These are phyloP conservation scores for Trididemnum nubilum DNA, from an alignment of 23 tunicate species.

Conservation along the genomic window DNA sequence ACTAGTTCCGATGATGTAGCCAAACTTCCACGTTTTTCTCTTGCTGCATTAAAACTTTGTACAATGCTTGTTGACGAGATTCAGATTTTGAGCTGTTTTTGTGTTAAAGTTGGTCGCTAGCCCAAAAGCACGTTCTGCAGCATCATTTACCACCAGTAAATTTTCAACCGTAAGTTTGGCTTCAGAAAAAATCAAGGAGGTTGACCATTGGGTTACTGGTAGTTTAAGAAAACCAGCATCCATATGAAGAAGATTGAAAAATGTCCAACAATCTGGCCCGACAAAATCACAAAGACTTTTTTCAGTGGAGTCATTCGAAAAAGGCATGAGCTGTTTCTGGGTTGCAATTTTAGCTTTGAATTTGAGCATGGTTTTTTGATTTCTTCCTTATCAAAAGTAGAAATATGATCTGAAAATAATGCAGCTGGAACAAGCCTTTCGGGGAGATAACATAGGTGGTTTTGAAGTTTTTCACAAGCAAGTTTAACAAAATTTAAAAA, in stretches of 20 bases:
- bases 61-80: slow-evolving; percentile 14
- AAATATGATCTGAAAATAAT: slow-evolving; percentile 4
- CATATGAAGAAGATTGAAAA: slow-evolving; percentile 1
- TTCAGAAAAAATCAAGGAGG: neutral
- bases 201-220: neutral
- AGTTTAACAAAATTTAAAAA: neutral
- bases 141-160: slow-evolving; percentile 7
- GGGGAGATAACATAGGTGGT: slow-evolving; percentile 7
- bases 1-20: slow-evolving; percentile 18
- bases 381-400: slow-evolving; percentile 5
- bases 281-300: slow-evolving; percentile 13
- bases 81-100: slow-evolving; percentile 6
- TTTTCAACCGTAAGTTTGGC: slow-evolving; percentile 1
- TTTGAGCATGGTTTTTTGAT: slow-evolving; percentile 7
- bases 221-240: slow-evolving; percentile 8
- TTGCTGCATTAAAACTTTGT: slow-evolving; percentile 2
- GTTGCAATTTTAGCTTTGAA: neutral
- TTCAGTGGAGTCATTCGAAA: neutral
- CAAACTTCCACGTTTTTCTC: slow-evolving; percentile 18
- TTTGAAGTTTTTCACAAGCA: neutral
- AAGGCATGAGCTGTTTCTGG: neutral
- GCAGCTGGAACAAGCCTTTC: slow-evolving; percentile 14
- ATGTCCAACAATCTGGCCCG: slow-evolving; percentile 15
- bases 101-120: slow-evolving; percentile 2
- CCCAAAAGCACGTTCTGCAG: slow-evolving; percentile 19